Percentiles rank a stretch among this genome's conserved stretches.
These are phyloP conservation scores for Drosophila differens DNA, from an alignment of 2,888 invertebrate genomes.

Conservation along the genomic window DNA sequence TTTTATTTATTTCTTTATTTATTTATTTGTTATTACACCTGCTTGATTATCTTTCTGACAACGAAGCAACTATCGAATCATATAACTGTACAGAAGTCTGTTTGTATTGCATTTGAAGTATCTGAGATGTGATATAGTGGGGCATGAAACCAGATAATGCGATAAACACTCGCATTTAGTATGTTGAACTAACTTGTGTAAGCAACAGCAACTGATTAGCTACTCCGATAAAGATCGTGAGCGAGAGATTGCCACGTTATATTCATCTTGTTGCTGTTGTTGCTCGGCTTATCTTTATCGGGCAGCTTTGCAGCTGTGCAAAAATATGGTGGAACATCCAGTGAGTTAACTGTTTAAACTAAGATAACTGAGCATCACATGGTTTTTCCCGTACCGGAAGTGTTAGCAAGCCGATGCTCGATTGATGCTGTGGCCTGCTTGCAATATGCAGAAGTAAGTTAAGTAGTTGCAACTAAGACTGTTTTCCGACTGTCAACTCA, in stretches of 20 bases:
- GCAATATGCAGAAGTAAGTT: conserved; percentile 2
- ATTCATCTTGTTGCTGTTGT: background rate
- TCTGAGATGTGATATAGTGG: conserved; percentile 1
- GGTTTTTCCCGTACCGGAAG: conserved; percentile 28
- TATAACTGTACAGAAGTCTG: background rate
- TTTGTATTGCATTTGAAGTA: conserved; percentile 15
- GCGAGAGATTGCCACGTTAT: conserved; percentile 19
- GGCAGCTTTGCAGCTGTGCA: conserved; percentile 35
- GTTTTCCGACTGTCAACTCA: conserved; percentile 7
- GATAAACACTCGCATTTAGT: background rate
- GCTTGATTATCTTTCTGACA: background rate
- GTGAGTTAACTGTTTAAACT: conserved; percentile 7
- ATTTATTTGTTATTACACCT: background rate
- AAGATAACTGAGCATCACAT: conserved; percentile 36
- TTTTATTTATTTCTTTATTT: background rate
- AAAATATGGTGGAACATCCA: conserved; percentile 10
- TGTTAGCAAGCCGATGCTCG: conserved; percentile 10
- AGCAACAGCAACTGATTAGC: conserved; percentile 30
- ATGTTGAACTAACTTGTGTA: conserved; percentile 19
- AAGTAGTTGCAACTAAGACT: conserved; percentile 4
- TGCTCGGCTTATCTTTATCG: conserved; percentile 34
- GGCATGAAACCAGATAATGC: conserved; percentile 18
- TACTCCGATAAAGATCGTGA: conserved; percentile 24
- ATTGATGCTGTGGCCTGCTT: background rate
- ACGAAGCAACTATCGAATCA: conserved; percentile 6